These are phyloP conservation scores for Stenoptilia bipunctidactyla DNA, from an alignment of 2,888 invertebrate genomes.

Conservation along the genomic window DNA sequence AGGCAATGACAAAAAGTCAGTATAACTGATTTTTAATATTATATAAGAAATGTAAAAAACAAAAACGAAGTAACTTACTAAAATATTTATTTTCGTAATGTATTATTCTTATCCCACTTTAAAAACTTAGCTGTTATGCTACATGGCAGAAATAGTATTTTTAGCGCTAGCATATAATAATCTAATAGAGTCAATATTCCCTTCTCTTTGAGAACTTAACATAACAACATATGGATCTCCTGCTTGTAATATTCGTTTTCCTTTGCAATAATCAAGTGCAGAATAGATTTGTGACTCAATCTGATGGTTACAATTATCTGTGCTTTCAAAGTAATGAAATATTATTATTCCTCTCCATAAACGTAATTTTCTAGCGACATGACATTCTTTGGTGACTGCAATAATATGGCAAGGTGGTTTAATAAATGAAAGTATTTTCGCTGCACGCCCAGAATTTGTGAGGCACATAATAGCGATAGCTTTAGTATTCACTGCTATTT, in stretches of 20 bases:
- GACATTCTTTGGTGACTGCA: constrained; percentile 77
- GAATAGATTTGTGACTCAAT: constrained; percentile 44
- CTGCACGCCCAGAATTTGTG: constrained; percentile 80
- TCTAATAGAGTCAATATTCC: constrained; percentile 51
- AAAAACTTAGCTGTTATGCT: no score
- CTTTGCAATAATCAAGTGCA: constrained; percentile 56
- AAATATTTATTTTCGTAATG: no score
- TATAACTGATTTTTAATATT: no score
- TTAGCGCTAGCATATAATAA: constrained; percentile 51
- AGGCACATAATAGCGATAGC: constrained; percentile 77
- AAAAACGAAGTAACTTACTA: no score
- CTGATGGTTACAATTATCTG: constrained; percentile 43
- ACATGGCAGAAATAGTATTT: constrained; percentile 32
- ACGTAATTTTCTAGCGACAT: constrained; percentile 74
- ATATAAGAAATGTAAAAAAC: no score
- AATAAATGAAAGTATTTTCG: constrained; percentile 76
- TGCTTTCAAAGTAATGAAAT: constrained; percentile 58
- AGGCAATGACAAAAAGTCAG: no score
- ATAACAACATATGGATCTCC: constrained; percentile 55
- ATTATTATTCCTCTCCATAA: constrained; percentile 66
- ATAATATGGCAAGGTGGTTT: constrained; percentile 82
- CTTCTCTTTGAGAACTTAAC: constrained; percentile 48
- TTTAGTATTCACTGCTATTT: constrained; percentile 43
- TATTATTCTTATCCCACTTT: no score
- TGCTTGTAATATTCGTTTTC: constrained; percentile 43